Base-by-base conservation (phyloP, 2,888 invertebrate genomes). In the Cephus sareptanus region DNA sequence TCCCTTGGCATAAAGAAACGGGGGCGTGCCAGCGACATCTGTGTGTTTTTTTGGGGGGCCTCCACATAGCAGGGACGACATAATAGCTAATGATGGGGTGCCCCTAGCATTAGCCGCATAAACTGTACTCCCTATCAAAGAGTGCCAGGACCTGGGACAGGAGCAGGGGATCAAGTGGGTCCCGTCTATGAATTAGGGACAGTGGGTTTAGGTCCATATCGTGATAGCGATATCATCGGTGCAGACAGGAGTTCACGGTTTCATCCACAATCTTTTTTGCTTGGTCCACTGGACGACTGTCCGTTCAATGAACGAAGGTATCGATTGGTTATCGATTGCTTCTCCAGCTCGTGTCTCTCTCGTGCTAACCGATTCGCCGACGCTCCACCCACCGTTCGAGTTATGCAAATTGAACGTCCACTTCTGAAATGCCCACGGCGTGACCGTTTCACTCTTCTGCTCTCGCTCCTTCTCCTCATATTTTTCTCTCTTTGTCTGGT, bases 21-120 rank as follows among this genome's bases (percentile, higher is more conserved):
- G 83, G 85, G 90, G 90, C 90, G 90, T 89, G 85, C 85, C 89
- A 82, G 84, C 84, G 85, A 87, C 86, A 87, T 88, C 83, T 88
- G 87, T 83, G 82, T 82, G 85, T 85, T 84, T 86, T 86, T 83
- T 78, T 78, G 15, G 83, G 84, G 85, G 83, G 83, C 81, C 81
- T 81, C 80, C 76, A 56, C 82, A 81, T 79, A 80, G 83, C 82
- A 81, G 84, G 83, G 79, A 82, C 80, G 82, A 84, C 85, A 90
- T 89, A 90, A 90, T 90, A 83, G 87, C 87, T 90, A 90, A 90
- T 90, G 86, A 90, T 86, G 85, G 90, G 89, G 86, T 83, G 81
- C 68, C 75, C 68, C 34, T 15, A n/a, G 34, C 34, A 69, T 40
- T 40, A 40, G 40, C 40, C 40, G 40, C 40, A 40, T 40, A 40